A percentile compares a stretch with the other conserved stretches of the same genome.
Conservation (phyloP, 2,888 invertebrate species). For the Cheilosia vernalis region DNA sequence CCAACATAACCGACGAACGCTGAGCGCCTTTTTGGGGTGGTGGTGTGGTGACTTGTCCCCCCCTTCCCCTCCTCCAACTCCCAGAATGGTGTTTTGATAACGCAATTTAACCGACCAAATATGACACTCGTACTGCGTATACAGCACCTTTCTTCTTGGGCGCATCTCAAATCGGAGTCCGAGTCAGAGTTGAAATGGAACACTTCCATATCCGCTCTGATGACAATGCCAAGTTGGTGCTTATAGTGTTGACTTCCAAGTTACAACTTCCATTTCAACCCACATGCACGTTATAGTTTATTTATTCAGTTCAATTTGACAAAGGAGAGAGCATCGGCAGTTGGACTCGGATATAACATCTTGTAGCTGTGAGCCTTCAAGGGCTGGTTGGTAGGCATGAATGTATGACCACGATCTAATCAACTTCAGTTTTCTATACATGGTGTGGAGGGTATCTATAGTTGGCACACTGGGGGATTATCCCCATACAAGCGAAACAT, state of each 20-base stretch:
- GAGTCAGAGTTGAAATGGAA: conserved; percentile 46
- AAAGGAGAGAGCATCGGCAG: conserved; percentile 37
- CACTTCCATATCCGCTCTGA: conserved; percentile 65
- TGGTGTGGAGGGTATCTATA: neutral
- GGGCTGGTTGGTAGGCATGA: conserved; percentile 12
- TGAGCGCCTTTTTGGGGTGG: conserved; percentile 35
- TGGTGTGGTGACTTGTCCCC: conserved; percentile 25
- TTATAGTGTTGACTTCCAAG: conserved; percentile 50
- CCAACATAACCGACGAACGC: neutral
- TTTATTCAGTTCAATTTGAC: conserved; percentile 52
- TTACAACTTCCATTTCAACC: conserved; percentile 39
- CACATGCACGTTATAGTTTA: conserved; percentile 55
- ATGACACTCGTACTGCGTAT: conserved; percentile 40
- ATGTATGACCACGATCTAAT: conserved; percentile 40
- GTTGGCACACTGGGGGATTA: conserved; percentile 46
- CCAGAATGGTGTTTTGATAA: conserved; percentile 59
- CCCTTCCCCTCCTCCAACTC: neutral
- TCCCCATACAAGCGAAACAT: conserved; percentile 4
- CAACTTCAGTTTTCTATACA: conserved; percentile 20
- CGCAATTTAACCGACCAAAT: conserved; percentile 66
- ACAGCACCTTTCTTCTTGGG: conserved; percentile 38
- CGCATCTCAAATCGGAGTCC: conserved; percentile 39
- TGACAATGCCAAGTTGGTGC: conserved; percentile 19
- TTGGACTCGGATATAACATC: conserved; percentile 18
- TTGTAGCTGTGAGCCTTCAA: conserved; percentile 1